These are phyloP conservation scores for Andrena camellia DNA, from an alignment of 2,888 invertebrate species.

Conservation along the genomic window DNA sequence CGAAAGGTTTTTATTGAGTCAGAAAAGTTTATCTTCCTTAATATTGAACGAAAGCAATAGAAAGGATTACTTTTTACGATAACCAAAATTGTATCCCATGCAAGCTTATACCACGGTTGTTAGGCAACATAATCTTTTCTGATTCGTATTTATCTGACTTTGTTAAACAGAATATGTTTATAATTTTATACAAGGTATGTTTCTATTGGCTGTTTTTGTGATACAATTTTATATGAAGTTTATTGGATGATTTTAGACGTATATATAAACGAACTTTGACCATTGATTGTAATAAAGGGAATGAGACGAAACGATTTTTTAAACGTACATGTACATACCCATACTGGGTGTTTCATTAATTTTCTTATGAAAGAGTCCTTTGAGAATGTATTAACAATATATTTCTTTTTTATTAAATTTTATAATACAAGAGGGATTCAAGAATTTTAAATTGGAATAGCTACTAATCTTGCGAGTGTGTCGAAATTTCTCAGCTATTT, in stretches of 20 bases:
- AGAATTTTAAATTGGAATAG: no score
- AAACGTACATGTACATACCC: neutral
- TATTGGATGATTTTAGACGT: conserved; percentile 40
- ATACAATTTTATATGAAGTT: conserved; percentile 50
- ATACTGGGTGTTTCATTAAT: neutral
- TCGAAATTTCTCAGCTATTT: no score
- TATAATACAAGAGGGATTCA: neutral
- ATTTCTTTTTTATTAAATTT: neutral
- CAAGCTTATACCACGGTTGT: neutral
- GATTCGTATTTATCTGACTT: conserved; percentile 55
- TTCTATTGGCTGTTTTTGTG: conserved; percentile 62
- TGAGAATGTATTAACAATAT: neutral
- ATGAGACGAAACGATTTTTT: conserved; percentile 9
- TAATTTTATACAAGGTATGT: conserved; percentile 55
- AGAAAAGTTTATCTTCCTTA: conserved; percentile 6
- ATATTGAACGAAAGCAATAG: neutral
- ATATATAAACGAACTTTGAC: conserved; percentile 22
- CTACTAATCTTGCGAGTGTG: no score
- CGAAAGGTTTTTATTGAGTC: conserved; percentile 5
- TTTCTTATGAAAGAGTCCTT: neutral
- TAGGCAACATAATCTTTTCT: conserved; percentile 42
- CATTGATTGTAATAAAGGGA: conserved; percentile 13
- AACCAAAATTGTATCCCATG: neutral
- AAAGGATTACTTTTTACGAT: neutral
- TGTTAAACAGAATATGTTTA: conserved; percentile 54